Percentiles rank a stretch among this genome's conserved stretches.
These are phyloP conservation scores for Encarsia formosa DNA, from an alignment of 2,888 invertebrate genomes.

Conservation along the genomic window DNA sequence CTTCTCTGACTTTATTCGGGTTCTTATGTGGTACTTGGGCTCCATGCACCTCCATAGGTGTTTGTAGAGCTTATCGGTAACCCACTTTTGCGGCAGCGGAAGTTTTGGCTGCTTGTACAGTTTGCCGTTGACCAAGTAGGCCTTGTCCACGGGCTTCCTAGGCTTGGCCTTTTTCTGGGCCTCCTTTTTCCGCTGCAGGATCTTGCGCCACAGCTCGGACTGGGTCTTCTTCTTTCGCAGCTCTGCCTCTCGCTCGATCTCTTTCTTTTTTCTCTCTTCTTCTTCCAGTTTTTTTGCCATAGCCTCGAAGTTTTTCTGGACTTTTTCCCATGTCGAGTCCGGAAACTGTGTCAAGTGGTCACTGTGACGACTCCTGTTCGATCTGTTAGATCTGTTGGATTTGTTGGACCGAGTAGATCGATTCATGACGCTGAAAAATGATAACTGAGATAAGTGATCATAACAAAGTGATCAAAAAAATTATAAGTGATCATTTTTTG, in stretches of 20 bases:
- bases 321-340: no score
- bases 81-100: conserved; percentile 40
- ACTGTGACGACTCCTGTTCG: no score
- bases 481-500: no score
- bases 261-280: neutral
- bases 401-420: no score
- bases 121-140: conserved; percentile 41
- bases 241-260: conserved; percentile 10
- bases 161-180: conserved; percentile 10
- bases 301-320: neutral
- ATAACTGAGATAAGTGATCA: no score
- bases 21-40: conserved; percentile 31
- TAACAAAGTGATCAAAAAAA: no score
- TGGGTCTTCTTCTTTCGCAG: neutral
- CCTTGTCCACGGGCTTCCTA: conserved; percentile 31
- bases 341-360: no score
- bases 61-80: conserved; percentile 40
- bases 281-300: neutral
- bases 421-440: no score
- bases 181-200: neutral
- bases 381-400: no score
- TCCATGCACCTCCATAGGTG: conserved; percentile 40
- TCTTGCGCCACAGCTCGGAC: no score
- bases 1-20: conserved; percentile 38
- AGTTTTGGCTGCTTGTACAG: conserved; percentile 39